A percentile compares a stretch with the other conserved stretches of the same genome.
phyloP scores from a whole-genome alignment of 2,113 vertebrate genomes.

The Peromyscus polionotus region DNA sequence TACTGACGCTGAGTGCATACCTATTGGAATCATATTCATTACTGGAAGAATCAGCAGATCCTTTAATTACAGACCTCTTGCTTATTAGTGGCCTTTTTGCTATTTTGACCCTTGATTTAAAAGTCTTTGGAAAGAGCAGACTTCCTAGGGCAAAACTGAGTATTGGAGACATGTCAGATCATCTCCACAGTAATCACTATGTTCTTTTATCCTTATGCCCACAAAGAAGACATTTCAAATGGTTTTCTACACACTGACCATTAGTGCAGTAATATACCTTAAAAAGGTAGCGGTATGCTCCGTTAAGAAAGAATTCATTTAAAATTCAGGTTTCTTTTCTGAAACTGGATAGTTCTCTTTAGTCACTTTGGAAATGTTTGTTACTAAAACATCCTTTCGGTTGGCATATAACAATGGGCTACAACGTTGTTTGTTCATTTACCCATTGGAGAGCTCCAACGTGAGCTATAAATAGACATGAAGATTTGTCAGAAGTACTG shows the following conservation, averaged over 20 bases:
- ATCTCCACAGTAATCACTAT: not conserved
- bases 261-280: not conserved
- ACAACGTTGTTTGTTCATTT: not conserved
- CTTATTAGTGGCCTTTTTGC: not conserved
- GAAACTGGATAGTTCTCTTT: conserved; percentile 12
- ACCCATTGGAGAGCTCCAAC: not conserved
- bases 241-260: not conserved
- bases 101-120: not conserved
- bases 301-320: not conserved
- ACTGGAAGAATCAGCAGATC: not conserved
- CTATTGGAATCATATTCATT: not conserved
- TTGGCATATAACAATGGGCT: not conserved
- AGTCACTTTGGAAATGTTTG: not conserved
- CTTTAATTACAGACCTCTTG: not conserved
- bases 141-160: not conserved
- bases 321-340: conserved; percentile 22
- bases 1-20: not conserved
- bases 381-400: not conserved
- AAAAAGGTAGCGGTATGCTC: not conserved
- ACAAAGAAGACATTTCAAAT: not conserved
- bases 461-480: not conserved
- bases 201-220: not conserved
- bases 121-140: not conserved
- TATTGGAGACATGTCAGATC: not conserved
- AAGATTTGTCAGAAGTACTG: not conserved